These are phyloP conservation scores for Calephelis nemesis DNA, from an alignment of 1,140 invertebrate species.

Conservation along the genomic window DNA sequence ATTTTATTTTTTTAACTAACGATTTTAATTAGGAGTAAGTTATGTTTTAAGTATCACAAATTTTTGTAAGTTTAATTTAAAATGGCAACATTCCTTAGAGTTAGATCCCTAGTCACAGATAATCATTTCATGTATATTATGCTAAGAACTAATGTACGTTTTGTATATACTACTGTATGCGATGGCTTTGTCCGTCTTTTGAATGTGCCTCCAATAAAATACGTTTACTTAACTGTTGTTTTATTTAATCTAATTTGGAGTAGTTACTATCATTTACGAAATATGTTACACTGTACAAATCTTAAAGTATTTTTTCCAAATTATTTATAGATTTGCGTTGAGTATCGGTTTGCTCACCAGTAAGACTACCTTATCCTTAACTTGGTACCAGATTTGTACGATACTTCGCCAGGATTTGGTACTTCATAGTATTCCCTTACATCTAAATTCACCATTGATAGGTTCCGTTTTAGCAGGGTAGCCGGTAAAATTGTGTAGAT, in stretches of 20 bases:
- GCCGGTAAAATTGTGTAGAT: no score
- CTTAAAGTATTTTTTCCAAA: no score
- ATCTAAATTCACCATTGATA: no score
- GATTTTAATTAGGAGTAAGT: slow-evolving; percentile 12
- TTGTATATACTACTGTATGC: slow-evolving; percentile 52
- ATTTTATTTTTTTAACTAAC: slow-evolving; percentile 22
- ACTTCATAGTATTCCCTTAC: no score
- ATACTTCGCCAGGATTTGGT: no score
- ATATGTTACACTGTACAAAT: no score
- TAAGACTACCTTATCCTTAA: no score
- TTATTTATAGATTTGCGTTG: no score
- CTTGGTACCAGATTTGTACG: no score
- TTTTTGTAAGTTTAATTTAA: slow-evolving; percentile 28
- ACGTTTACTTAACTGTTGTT: slow-evolving; percentile 49
- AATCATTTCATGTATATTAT: slow-evolving; percentile 39
- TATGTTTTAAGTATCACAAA: slow-evolving; percentile 25
- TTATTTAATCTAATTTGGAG: slow-evolving; percentile 33
- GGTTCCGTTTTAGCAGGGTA: no score
- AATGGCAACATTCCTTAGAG: slow-evolving; percentile 41
- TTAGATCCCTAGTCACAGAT: slow-evolving; percentile 67
- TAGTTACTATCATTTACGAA: no score
- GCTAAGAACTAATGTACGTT: slow-evolving; percentile 46
- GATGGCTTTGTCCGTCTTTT: slow-evolving; percentile 54
- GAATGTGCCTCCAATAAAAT: slow-evolving; percentile 72
- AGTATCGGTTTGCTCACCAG: no score